A percentile compares a stretch with the other conserved stretches of the same genome.
phyloP scores from a whole-genome alignment of 2,797 vertebrate genomes.

The Hirundo rustica region DNA sequence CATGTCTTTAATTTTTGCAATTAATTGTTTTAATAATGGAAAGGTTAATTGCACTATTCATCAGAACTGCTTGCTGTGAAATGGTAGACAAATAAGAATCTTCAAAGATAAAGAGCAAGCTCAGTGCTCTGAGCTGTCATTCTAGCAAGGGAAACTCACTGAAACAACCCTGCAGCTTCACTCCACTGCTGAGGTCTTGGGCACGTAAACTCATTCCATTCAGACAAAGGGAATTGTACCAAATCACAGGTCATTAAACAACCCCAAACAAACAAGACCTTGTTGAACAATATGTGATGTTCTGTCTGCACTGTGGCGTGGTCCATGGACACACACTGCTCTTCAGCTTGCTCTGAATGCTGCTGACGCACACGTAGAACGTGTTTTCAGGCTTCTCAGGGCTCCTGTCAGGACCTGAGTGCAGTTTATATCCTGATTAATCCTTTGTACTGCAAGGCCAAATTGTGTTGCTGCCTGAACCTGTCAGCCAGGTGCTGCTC shows the following conservation, averaged over 20 bases:
- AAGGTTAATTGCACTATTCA: conserved; percentile 78
- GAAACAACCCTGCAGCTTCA: background rate
- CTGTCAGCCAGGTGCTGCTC: background rate
- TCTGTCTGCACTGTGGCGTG: background rate
- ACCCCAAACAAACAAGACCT: accelerated
- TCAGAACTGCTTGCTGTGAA: conserved; percentile 72
- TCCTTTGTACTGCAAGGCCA: background rate
- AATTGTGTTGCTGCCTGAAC: background rate
- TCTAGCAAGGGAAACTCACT: background rate
- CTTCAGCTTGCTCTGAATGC: background rate
- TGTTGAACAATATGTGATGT: accelerated
- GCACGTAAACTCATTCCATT: background rate
- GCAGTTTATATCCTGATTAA: background rate
- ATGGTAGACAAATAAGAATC: conserved; percentile 69
- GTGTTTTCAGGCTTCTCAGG: background rate
- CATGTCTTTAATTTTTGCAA: conserved; percentile 77
- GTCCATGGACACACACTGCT: accelerated
- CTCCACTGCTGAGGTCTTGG: background rate
- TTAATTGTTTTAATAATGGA: conserved; percentile 78
- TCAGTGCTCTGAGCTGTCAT: conserved; percentile 65
- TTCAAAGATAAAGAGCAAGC: conserved; percentile 67
- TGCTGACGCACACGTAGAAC: accelerated
- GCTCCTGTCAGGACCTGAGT: background rate
- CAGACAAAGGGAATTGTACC: background rate
- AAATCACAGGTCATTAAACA: background rate